Base-by-base conservation (phyloP, 2,113 vertebrate species). In the Crocuta crocuta region DNA sequence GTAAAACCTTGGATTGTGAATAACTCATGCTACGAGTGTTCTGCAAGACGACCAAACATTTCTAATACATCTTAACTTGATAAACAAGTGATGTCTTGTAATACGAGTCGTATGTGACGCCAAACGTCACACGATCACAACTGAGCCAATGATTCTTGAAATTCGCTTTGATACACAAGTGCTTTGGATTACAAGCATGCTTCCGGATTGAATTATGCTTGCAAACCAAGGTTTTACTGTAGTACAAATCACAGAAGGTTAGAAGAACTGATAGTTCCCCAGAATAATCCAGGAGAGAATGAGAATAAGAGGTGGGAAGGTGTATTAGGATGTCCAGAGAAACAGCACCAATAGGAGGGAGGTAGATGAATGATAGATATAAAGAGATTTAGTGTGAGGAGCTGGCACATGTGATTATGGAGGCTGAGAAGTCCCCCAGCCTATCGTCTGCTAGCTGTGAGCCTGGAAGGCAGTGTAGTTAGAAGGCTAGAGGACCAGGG, bases 61-160 rank as follows among this genome's bases (percentile, higher is more conserved):
- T 61, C 58, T 23, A 21, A 61, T 23, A 61, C 58, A 61, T 61
- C 23, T 61, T 21, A 61, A 61, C 58, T 61, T 61, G 58, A 61
- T 61, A 61, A 23, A 61, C 58, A 23, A 23, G 58, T 2, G 58
- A 61, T 23, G 58, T 61, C 58, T 61, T 23, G 58, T 21, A 21
- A 61, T 21, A 61, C 21, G 9, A 8, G 8, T 61, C 8, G 21
- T 61, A 23, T 2, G 0, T 0, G 8, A 61, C 0, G 21, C 58
- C 2, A 21, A 61, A 23, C 21, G 8, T 23, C 58, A 61, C 21
- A 61, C 3, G 21, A 61, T 61, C 58, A 61, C 58, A 61, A 23
- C 58, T 8, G 8, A 61, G 58, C 58, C 58, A 23, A 23, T 61
- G 58, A 23, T 61, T 61, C 58, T 23, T 61, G 58, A 61, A 61